Conservation (phyloP, 2,888 invertebrate genomes). For the Crossocerus cetratus region DNA sequence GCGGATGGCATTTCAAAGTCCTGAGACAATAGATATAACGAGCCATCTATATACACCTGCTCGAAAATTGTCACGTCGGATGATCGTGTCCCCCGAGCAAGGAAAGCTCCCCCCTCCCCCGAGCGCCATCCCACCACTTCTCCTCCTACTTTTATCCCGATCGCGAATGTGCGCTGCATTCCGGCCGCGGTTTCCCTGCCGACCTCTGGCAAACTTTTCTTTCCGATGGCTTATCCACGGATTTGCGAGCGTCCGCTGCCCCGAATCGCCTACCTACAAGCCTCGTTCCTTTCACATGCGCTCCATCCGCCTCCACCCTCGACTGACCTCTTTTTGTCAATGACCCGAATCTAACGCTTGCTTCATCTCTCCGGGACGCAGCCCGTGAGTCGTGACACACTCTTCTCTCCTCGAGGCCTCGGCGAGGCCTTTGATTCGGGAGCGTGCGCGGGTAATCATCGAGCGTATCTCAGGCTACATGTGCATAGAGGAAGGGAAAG, state of each 20-base stretch:
- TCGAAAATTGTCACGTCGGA: slow-evolving; percentile 71
- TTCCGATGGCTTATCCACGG: slow-evolving; percentile 72
- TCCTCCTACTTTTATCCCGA: slow-evolving; percentile 44
- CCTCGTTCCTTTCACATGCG: slow-evolving; percentile 62
- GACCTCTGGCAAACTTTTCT: slow-evolving; percentile 63
- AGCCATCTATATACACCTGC: slow-evolving; percentile 70
- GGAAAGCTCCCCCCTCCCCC: slow-evolving; percentile 45
- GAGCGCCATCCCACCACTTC: slow-evolving; percentile 40
- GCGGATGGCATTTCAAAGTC: slow-evolving; percentile 2
- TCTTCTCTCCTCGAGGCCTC: not conserved
- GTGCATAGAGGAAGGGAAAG: slow-evolving; percentile 33
- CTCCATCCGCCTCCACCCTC: slow-evolving; percentile 22
- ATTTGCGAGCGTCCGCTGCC: slow-evolving; percentile 72
- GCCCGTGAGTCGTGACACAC: too few species aligned
- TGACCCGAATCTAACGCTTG: slow-evolving; percentile 17
- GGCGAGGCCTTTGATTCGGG: not conserved
- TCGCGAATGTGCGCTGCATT: slow-evolving; percentile 61
- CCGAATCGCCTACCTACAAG: slow-evolving; percentile 76
- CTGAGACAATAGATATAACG: slow-evolving; percentile 42
- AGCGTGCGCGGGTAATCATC: not conserved
- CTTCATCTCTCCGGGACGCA: not conserved
- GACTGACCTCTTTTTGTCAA: slow-evolving; percentile 13
- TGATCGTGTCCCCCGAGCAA: not conserved
- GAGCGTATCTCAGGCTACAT: not conserved
- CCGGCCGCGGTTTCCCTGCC: slow-evolving; percentile 59